Evolutionary conservation across 2,113 vertebrate species (phyloP).

Genomic region (Aspidoscelis tigris): DNA sequence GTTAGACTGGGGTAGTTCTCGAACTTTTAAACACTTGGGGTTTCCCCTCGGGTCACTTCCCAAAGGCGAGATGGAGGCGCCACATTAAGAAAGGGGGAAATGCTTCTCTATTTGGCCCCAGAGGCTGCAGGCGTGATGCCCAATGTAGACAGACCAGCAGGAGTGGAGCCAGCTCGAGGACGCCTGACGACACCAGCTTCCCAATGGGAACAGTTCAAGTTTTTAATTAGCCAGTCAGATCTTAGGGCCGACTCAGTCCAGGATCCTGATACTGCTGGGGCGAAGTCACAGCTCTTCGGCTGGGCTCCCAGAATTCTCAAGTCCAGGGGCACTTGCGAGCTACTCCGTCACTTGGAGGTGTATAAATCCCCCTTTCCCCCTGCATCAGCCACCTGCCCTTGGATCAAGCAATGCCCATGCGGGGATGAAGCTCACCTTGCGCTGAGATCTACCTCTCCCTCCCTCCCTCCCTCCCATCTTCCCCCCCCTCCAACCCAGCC

Average conservation of each 20-base stretch:
- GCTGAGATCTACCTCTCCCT: background rate
- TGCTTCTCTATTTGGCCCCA: background rate
- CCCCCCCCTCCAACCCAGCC: conserved; percentile 8
- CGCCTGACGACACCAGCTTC: background rate
- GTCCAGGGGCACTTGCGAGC: no score
- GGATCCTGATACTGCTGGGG: background rate
- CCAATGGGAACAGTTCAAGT: background rate
- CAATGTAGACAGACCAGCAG: no score
- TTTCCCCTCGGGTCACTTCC: background rate
- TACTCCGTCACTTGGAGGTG: no score
- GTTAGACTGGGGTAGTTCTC: background rate
- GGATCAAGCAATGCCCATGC: no score
- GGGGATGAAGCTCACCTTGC: background rate
- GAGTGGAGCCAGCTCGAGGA: no score
- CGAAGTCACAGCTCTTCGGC: no score
- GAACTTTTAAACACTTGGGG: conserved; percentile 13
- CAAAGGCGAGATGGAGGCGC: background rate
- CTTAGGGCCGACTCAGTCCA: background rate
- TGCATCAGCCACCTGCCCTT: no score
- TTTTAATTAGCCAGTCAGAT: background rate
- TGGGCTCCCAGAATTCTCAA: background rate
- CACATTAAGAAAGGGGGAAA: background rate
- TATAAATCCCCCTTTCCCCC: no score
- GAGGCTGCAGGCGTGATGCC: background rate
- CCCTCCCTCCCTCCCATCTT: background rate